phyloP scores from a whole-genome alignment of 2,888 invertebrate species.

The Trichacis sp. region DNA sequence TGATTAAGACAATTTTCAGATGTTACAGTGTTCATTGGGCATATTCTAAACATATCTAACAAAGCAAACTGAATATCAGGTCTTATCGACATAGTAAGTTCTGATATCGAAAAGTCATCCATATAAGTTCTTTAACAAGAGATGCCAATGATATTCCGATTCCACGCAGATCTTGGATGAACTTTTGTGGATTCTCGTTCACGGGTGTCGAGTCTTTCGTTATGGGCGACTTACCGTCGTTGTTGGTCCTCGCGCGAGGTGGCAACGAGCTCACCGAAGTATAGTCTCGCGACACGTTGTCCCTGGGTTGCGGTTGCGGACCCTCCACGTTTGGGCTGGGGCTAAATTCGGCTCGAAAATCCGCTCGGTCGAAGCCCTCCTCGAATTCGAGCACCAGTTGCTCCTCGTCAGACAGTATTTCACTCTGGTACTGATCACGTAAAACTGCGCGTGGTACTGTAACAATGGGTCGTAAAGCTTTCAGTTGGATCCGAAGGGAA shows the following conservation, averaged over 20 bases:
- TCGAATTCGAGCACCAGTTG: constrained; percentile 64
- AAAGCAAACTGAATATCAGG: no score
- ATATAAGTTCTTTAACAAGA: no score
- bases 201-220: neutral
- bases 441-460: constrained; percentile 86
- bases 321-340: constrained; percentile 68
- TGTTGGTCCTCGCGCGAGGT: constrained; percentile 64
- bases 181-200: no score
- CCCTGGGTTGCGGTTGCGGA: constrained; percentile 62
- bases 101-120: no score
- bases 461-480: constrained; percentile 19
- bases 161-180: no score
- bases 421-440: constrained; percentile 85
- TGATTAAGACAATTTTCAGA: no score
- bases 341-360: constrained; percentile 68
- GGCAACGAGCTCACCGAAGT: constrained; percentile 64
- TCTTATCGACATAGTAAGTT: no score
- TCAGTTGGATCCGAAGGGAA: neutral
- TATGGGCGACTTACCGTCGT: constrained; percentile 58
- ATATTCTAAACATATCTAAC: no score
- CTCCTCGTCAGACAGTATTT: constrained; percentile 82
- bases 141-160: no score
- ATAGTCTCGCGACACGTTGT: constrained; percentile 58
- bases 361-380: constrained; percentile 69
- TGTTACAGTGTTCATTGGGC: no score